Percentiles rank a stretch among this genome's conserved stretches.
phyloP scores from a whole-genome alignment of 2,113 vertebrate species.

The Antechinus stuartii region DNA sequence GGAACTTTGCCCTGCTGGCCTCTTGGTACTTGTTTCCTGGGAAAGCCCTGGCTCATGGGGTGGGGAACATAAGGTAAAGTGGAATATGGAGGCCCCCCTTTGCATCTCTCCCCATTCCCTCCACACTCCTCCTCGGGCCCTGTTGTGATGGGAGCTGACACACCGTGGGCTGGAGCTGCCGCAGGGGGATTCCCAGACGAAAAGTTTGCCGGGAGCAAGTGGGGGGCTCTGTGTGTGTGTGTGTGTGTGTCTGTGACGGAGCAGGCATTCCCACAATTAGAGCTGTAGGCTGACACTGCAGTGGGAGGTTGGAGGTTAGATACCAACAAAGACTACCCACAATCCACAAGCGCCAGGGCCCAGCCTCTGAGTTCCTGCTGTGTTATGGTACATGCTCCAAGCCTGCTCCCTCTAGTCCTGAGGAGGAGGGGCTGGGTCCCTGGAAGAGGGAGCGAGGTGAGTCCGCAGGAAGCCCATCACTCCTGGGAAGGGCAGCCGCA shows the following conservation, averaged over 20 bases:
- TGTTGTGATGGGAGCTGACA: conserved; percentile 77
- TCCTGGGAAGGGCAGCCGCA: neutral
- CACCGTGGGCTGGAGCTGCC: conserved; percentile 67
- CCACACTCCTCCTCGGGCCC: conserved; percentile 52
- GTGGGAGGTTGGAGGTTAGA: neutral
- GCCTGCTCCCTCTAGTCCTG: neutral
- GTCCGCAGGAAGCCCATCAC: neutral
- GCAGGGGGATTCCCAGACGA: conserved; percentile 72
- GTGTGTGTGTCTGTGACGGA: conserved; percentile 75
- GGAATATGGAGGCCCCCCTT: neutral
- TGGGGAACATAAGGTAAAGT: neutral
- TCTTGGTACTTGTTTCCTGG: neutral
- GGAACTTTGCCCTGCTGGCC: neutral
- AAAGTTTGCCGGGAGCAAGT: conserved; percentile 77
- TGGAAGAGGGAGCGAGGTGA: neutral
- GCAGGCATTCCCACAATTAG: neutral
- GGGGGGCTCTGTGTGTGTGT: conserved; percentile 44
- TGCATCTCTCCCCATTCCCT: conserved; percentile 36
- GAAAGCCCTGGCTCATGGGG: neutral
- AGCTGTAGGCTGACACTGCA: neutral
- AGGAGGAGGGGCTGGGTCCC: neutral
- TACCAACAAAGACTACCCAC: neutral
- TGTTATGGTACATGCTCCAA: neutral
- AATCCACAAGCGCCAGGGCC: neutral
- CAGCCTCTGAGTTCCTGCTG: neutral